phyloP scores from a whole-genome alignment of 2,797 vertebrate species.

The Accipiter badius region DNA sequence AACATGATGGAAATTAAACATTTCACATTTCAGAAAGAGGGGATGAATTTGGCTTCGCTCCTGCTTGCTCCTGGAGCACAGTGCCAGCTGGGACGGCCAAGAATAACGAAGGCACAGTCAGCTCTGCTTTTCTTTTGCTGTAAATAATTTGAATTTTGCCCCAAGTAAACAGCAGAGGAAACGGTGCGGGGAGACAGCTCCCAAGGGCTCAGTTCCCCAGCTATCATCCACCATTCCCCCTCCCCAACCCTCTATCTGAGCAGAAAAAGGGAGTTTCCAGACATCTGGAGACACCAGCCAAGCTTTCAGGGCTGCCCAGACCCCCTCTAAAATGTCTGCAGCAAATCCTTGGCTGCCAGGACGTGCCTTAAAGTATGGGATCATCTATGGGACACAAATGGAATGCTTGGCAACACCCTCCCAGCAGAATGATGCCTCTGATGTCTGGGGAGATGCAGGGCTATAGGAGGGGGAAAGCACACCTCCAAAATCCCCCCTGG shows the following conservation, averaged over 20 bases:
- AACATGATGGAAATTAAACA: neutral
- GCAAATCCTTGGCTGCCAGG: neutral
- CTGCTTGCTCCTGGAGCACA: neutral
- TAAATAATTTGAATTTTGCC: slow-evolving; percentile 7
- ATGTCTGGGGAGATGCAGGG: neutral
- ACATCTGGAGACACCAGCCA: neutral
- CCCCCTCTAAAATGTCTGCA: neutral
- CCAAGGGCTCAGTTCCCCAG: neutral
- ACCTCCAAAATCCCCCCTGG: neutral
- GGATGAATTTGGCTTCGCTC: neutral
- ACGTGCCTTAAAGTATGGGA: neutral
- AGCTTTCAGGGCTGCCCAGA: neutral
- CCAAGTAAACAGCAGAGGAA: neutral
- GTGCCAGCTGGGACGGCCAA: neutral
- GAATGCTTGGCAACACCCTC: rapidly evolving
- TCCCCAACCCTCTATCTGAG: neutral
- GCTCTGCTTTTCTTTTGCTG: neutral
- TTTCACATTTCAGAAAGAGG: neutral
- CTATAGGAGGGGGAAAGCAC: rapidly evolving
- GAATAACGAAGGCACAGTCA: neutral
- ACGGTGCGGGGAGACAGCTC: rapidly evolving
- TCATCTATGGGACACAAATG: rapidly evolving
- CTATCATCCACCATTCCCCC: neutral
- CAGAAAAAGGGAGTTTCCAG: neutral
- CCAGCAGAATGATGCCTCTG: rapidly evolving